Evolutionary conservation across 1,140 invertebrate species (phyloP), one percentile per base, ranked within the genome.

Genomic region (Drosophila mayri): DNA sequence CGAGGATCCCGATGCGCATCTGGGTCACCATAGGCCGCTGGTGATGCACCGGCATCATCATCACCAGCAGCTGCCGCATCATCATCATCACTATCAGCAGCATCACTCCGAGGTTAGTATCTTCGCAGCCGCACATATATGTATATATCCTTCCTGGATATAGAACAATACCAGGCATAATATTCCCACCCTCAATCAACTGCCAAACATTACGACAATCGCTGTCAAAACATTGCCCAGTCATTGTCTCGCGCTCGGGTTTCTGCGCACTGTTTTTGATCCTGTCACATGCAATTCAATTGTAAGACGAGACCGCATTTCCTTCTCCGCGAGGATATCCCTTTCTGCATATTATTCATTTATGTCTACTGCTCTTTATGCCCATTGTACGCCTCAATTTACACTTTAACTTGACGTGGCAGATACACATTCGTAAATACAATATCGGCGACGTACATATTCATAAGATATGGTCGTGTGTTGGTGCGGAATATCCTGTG

Each of bases 1-100:
- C 93, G 95, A 96, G 93, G 95, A 96, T 93, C 93, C 92, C 12
- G 92, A 93, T 77, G 86, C 90, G 49, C 92, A 92, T 75, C 52
- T 93, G 78, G 92, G 91, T 25, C 90, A 92, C 41, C 90, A 92
- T 49, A 76, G 92, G 46, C 92, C 92, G 25, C 41, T 93, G 52
- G 92, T 93, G 28, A 90, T 92, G 92, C 79, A 91, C 30, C 92
- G 92, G 54, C 91, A 92, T 79, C 92, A 92, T 55, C 75, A 95
- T 91, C 93, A 85, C 14, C 82, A 91, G 64, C 76, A 82, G 63
- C 77, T 86, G 79, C 61, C 86, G 35, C 80, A 79, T 22, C 84
- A 91, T 71, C 90, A 79, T 47, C 68, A 82, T 30, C 81, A 85
- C 49, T 80, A 90, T 71, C 92, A 92, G 79, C 85, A 87, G 70